Evolutionary conservation across 2,888 invertebrate species (phyloP), one percentile per base, ranked within the genome.

Genomic region (Bruchidius siliquastri): DNA sequence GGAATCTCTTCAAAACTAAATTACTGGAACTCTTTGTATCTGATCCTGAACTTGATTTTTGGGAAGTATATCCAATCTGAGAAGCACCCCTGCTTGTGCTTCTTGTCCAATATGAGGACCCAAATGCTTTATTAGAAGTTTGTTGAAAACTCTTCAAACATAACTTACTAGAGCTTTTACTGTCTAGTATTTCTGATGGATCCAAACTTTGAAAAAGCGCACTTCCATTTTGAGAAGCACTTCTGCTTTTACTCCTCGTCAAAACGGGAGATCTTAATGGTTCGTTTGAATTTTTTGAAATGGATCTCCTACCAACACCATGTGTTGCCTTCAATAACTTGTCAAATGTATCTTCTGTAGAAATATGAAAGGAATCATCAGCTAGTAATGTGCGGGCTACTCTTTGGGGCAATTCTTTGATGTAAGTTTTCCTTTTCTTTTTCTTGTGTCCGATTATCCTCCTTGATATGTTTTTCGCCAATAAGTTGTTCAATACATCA

Each of bases 331-430:
- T 79, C 22, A 78, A 20, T 69, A 83, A 71, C 66, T 79, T 79
- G 74, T 84, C 83, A 76, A 84, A 84, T 6, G 82, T 82, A 74
- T 82, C 78, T 20, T 82, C 79, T n/a, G 75, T 67, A 20, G 76
- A 74, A 22, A 78, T 72, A 20, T 79, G 74, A 4, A 81, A 32
- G 13, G 81, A 81, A 73, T 80, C 80, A 67, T 80, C 77, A 10
- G 74, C 71, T 72, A 81, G 70, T 22, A 74, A 22, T 6, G 76
- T 73, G 21, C 72, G 74, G 68, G 22, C 73, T 22, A 73, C 69
- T 69, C 76, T 74, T 21, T 72, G 71, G 20, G 79, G 78, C 21
- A 80, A 71, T 68, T 79, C 78, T 72, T 77, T 77, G 21, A 78
- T 73, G 67, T 74, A n/a, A 21, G 75, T 67, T 71, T 76, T 73